A percentile compares a stretch with the other conserved stretches of the same genome.
Conservation (phyloP, 2,797 vertebrate genomes). For the Xenentodon cancila region DNA sequence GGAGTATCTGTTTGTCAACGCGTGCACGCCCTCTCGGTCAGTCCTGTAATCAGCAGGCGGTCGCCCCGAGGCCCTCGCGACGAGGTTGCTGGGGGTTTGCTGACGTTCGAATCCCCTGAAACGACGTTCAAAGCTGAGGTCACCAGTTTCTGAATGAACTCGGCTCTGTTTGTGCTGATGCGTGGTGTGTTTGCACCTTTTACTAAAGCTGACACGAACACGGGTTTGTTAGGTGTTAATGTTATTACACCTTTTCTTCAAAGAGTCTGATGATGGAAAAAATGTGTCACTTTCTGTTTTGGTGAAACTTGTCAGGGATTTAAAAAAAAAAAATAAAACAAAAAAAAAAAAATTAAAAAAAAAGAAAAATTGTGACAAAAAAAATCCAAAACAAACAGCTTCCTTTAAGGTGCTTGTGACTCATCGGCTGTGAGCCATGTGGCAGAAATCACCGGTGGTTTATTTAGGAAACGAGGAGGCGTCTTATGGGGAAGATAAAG, state of each 20-base stretch:
- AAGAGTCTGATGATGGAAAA: too few relatives aligned
- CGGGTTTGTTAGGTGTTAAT: too few relatives aligned
- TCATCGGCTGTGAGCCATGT: constrained; percentile 47
- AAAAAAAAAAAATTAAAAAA: constrained; percentile 35
- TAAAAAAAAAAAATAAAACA: not conserved
- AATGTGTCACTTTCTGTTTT: constrained; percentile 23
- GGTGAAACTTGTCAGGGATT: not conserved
- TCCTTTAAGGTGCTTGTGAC: constrained; percentile 13
- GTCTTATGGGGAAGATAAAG: constrained; percentile 49
- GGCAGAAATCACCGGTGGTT: constrained; percentile 44
- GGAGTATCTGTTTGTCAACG: constrained; percentile 50
- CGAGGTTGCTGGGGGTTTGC: constrained; percentile 36
- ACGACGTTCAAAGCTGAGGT: not conserved
- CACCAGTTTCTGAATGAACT: not conserved
- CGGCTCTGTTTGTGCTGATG: not conserved
- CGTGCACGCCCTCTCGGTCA: constrained; percentile 61
- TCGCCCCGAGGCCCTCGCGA: too few relatives aligned
- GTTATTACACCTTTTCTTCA: too few relatives aligned
- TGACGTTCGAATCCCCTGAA: constrained; percentile 6
- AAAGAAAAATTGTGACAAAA: constrained; percentile 9
- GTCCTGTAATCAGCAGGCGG: constrained; percentile 57
- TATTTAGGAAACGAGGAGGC: constrained; percentile 56
- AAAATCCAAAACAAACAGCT: constrained; percentile 14
- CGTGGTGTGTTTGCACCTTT: not conserved
- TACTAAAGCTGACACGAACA: too few relatives aligned